Conservation (phyloP, 2,888 invertebrate species). For the Hyalella azteca region DNA sequence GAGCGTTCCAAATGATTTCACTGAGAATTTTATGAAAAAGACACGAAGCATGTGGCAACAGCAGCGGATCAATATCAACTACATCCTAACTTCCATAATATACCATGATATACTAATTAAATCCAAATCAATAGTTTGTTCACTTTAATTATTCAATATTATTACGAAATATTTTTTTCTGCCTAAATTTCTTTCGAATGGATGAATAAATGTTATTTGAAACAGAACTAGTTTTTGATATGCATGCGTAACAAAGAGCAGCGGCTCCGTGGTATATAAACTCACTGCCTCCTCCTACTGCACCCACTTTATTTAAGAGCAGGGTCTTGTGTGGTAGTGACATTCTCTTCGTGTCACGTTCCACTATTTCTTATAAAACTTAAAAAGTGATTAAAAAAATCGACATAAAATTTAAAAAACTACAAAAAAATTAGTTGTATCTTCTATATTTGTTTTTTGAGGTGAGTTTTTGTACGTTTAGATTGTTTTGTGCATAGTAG, state of each 20-base stretch:
- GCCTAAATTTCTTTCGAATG: background rate
- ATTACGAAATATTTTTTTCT: background rate
- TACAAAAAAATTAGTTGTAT: slow-evolving; percentile 17
- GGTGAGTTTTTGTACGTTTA: background rate
- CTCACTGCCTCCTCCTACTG: background rate
- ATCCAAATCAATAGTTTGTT: background rate
- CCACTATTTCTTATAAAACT: slow-evolving; percentile 56
- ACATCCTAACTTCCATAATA: background rate
- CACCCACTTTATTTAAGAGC: slow-evolving; percentile 51
- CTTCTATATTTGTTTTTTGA: background rate
- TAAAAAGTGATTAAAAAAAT: slow-evolving; percentile 53
- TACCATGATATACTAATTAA: background rate
- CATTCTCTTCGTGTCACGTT: slow-evolving; percentile 54
- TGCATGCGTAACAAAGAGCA: background rate
- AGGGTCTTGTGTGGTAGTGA: slow-evolving; percentile 54
- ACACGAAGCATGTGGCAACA: background rate
- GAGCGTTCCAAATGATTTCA: too few relatives aligned
- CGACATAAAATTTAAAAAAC: slow-evolving; percentile 46
- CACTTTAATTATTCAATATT: background rate
- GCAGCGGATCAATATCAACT: background rate
- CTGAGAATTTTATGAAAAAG: background rate
- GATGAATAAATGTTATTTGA: background rate
- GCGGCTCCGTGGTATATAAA: slow-evolving; percentile 34
- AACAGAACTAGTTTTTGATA: background rate
- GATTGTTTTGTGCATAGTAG: too few relatives aligned